Evolutionary conservation across 2,797 vertebrate species (phyloP), one percentile per base, ranked within the genome.

Genomic region (Aselliscus stoliczkanus): DNA sequence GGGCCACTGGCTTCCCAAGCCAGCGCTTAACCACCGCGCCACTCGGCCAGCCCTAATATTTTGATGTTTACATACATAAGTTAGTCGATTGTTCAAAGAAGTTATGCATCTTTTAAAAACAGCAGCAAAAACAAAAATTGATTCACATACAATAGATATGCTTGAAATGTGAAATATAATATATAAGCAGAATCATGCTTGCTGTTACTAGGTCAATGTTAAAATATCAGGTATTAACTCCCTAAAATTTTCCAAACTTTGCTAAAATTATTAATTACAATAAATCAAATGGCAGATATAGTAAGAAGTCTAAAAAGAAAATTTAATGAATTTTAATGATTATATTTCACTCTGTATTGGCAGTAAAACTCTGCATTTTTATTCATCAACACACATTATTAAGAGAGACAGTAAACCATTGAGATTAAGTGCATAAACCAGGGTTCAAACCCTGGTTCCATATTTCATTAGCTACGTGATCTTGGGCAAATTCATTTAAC

Each of bases 1-100:
- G n/a, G n/a, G n/a, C n/a, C n/a, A n/a, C n/a, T n/a, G n/a, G n/a
- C n/a, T n/a, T n/a, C n/a, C n/a, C n/a, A n/a, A n/a, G n/a, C n/a
- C n/a, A n/a, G n/a, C n/a, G n/a, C n/a, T n/a, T n/a, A n/a, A n/a
- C n/a, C n/a, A n/a, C n/a, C n/a, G n/a, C n/a, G n/a, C n/a, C n/a
- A n/a, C n/a, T n/a, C n/a, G n/a, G n/a, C n/a, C n/a, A n/a, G n/a
- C n/a, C n/a, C n/a, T n/a, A n/a, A n/a, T n/a, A n/a, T 42, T 42
- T 42, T 42, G 42, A 42, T 42, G 42, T 9, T 42, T 42, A 72
- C 27, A 93, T 23, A 73, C 47, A 93, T 58, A 94, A 89, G 87
- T 83, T 80, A 85, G 27, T 15, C 64, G 54, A 82, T 72, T 82
- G 42, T 37, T 92, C 44, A 95, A 90, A 96, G 20, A 96, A 92